Evolutionary conservation across 1,140 invertebrate genomes (phyloP).

Genomic region (Caligus rogercresseyi): DNA sequence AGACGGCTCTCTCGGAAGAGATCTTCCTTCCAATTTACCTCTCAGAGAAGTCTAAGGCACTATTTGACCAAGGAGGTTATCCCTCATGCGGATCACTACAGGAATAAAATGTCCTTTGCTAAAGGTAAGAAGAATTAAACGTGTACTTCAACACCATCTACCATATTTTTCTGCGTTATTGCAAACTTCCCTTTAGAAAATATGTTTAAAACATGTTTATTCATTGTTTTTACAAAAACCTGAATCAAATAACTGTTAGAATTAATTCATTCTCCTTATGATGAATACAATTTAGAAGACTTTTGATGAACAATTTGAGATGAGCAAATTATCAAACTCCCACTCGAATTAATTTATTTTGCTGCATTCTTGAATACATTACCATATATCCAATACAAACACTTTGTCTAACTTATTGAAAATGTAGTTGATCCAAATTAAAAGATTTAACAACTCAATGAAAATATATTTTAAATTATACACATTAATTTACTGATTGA

Average conservation of each 20-base stretch:
- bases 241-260: background rate
- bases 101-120: slow-evolving; percentile 34
- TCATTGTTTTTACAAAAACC: background rate
- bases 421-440: too few species aligned
- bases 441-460: too few species aligned
- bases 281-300: background rate
- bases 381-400: too few species aligned
- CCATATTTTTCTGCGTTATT: too few species aligned
- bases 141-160: too few species aligned
- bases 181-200: too few species aligned
- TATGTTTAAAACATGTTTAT: too few species aligned
- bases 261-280: background rate
- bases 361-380: too few species aligned
- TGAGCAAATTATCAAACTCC: background rate
- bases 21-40: slow-evolving; percentile 1
- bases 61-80: slow-evolving; percentile 35
- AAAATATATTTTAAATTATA: too few species aligned
- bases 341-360: background rate
- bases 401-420: too few species aligned
- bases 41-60: background rate
- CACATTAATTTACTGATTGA: too few species aligned
- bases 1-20: background rate
- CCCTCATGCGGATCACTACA: slow-evolving; percentile 37
- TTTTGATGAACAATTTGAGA: background rate
- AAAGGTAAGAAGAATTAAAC: slow-evolving; percentile 12